Evolutionary conservation across 2,797 vertebrate genomes (phyloP).

Genomic region (Protosalanx chinensis): DNA sequence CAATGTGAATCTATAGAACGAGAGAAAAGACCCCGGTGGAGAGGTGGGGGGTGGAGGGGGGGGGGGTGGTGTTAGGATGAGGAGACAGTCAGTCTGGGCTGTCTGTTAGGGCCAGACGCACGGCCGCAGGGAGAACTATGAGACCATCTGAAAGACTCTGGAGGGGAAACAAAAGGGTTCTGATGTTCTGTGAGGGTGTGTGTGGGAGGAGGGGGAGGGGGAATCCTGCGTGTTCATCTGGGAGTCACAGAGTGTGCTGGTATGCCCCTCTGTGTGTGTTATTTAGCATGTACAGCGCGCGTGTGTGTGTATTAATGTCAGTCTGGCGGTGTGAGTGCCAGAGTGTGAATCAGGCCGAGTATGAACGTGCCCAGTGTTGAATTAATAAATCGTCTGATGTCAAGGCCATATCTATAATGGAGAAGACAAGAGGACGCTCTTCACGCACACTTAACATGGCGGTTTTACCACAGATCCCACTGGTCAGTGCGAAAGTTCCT

Average conservation of each 20-base stretch:
- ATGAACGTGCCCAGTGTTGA: constrained; percentile 33
- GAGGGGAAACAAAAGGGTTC: neutral
- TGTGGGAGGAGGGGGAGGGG: neutral
- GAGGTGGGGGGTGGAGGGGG: no score
- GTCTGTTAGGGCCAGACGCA: neutral
- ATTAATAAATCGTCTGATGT: constrained; percentile 64
- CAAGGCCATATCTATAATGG: constrained; percentile 59
- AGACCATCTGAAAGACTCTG: neutral
- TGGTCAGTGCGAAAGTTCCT: neutral
- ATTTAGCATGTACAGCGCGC: constrained; percentile 4
- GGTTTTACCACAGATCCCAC: neutral
- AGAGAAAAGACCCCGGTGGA: constrained; percentile 39
- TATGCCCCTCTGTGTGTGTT: neutral
- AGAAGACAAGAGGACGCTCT: constrained; percentile 44
- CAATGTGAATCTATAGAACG: constrained; percentile 64
- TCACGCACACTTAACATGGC: constrained; percentile 12
- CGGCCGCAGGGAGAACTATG: no score
- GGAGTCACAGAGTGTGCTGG: neutral
- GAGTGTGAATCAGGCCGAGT: constrained; percentile 12
- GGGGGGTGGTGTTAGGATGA: neutral
- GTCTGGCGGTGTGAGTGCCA: constrained; percentile 2
- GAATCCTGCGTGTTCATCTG: neutral
- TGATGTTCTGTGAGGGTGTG: neutral
- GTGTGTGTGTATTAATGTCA: neutral
- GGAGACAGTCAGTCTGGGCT: constrained; percentile 15